Percentiles rank a stretch among this genome's conserved stretches.
These are phyloP conservation scores for Dicaeum eximium DNA, from an alignment of 2,113 vertebrate species.

Conservation along the genomic window DNA sequence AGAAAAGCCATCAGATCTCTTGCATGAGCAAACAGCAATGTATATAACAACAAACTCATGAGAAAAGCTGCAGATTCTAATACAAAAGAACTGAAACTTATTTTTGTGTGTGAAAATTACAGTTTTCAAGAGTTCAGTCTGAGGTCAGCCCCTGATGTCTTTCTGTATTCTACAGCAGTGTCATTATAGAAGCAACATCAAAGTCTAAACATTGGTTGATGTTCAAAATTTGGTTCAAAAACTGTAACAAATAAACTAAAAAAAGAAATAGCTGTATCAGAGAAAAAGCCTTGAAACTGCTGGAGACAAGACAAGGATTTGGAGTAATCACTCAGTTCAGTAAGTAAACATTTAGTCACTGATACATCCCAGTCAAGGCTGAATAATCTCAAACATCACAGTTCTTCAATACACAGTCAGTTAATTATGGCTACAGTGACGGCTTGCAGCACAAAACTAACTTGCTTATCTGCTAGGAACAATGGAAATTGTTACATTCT, in stretches of 20 bases:
- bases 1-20: neutral
- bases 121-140: neutral
- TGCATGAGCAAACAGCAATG: neutral
- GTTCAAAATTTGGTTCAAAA: neutral
- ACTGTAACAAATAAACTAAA: neutral
- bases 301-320: constrained; percentile 11
- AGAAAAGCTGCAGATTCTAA: neutral
- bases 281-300: constrained; percentile 29
- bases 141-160: neutral
- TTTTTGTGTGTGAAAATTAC: neutral
- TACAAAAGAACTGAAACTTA: neutral
- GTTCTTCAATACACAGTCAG: constrained; percentile 20
- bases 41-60: neutral
- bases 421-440: constrained; percentile 28
- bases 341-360: constrained; percentile 59
- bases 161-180: neutral
- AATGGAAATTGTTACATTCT: constrained; percentile 35
- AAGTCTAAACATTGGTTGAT: neutral
- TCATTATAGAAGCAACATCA: neutral
- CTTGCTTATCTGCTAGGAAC: constrained; percentile 32
- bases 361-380: constrained; percentile 47
- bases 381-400: constrained; percentile 55
- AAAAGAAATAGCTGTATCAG: neutral
- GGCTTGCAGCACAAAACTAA: constrained; percentile 17
- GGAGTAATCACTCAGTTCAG: constrained; percentile 19